A percentile compares a stretch with the other conserved stretches of the same genome.
phyloP scores from a whole-genome alignment of 2,113 vertebrate genomes.

The Rousettus leschenaultii region DNA sequence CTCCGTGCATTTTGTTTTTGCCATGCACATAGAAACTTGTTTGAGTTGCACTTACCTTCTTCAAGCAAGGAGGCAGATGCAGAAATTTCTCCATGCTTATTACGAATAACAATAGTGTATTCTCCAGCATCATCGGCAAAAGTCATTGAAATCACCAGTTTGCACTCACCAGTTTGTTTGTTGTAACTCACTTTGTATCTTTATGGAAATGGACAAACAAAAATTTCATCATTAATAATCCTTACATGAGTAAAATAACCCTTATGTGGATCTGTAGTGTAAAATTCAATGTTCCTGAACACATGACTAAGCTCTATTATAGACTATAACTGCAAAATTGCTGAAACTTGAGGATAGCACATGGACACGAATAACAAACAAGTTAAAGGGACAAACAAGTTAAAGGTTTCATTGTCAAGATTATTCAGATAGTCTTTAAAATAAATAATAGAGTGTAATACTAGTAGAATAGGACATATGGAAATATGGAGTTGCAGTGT shows the following conservation, averaged over 20 bases:
- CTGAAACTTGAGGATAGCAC: not conserved
- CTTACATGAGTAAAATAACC: not conserved
- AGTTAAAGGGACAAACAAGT: not conserved
- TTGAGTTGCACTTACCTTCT: conserved; percentile 86
- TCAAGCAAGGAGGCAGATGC: conserved; percentile 91
- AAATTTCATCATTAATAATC: not conserved
- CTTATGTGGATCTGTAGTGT: not conserved
- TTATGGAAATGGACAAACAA: conserved; percentile 28
- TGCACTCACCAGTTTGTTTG: conserved; percentile 94
- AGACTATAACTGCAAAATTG: not conserved
- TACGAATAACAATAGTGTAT: conserved; percentile 92
- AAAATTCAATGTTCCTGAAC: not conserved
- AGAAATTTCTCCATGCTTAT: conserved; percentile 91
- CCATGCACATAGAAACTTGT: not conserved
- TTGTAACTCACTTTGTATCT: conserved; percentile 96
- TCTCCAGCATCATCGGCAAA: conserved; percentile 98
- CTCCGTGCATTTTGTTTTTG: not conserved
- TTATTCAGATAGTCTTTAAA: not conserved
- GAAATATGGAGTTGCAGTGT: not conserved
- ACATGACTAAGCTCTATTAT: not conserved
- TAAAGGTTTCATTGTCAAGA: not conserved
- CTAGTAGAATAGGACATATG: not conserved
- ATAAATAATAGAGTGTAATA: not conserved
- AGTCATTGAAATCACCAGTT: conserved; percentile 97
- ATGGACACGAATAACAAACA: not conserved